Percentiles rank a stretch among this genome's conserved stretches.
phyloP scores from a whole-genome alignment of 2,888 invertebrate species.

The Pheosia gnoma region DNA sequence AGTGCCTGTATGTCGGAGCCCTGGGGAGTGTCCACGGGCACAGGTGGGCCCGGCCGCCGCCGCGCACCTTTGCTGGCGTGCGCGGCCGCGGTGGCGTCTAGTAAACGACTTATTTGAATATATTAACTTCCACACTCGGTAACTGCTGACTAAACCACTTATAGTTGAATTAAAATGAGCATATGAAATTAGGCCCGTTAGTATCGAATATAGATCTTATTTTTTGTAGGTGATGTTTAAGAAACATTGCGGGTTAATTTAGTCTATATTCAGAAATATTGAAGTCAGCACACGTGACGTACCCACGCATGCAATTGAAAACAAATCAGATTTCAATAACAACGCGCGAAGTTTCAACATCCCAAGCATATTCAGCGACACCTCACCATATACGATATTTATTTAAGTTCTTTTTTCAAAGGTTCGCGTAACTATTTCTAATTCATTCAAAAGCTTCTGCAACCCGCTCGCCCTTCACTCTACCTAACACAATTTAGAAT shows the following conservation, averaged over 20 bases:
- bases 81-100: conserved; percentile 17
- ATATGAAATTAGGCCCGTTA: too few species aligned
- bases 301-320: conserved; percentile 20
- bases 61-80: neutral
- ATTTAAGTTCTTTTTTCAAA: conserved; percentile 42
- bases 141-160: neutral
- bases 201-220: too few species aligned
- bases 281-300: neutral
- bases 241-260: too few species aligned
- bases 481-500: conserved; percentile 40
- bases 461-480: conserved; percentile 43
- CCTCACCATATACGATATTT: conserved; percentile 26
- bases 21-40: neutral
- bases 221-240: too few species aligned
- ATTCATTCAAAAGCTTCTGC: conserved; percentile 45
- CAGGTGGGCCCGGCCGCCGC: neutral
- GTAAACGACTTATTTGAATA: conserved; percentile 39
- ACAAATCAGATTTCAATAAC: conserved; percentile 28
- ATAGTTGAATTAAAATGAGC: too few species aligned
- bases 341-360: conserved; percentile 15
- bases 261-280: neutral
- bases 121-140: conserved; percentile 28
- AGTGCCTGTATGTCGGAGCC: neutral
- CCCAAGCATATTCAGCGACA: conserved; percentile 36
- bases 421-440: conserved; percentile 41